These are phyloP conservation scores for Typhlomys cinereus DNA, from an alignment of 2,113 vertebrate species.

Conservation along the genomic window DNA sequence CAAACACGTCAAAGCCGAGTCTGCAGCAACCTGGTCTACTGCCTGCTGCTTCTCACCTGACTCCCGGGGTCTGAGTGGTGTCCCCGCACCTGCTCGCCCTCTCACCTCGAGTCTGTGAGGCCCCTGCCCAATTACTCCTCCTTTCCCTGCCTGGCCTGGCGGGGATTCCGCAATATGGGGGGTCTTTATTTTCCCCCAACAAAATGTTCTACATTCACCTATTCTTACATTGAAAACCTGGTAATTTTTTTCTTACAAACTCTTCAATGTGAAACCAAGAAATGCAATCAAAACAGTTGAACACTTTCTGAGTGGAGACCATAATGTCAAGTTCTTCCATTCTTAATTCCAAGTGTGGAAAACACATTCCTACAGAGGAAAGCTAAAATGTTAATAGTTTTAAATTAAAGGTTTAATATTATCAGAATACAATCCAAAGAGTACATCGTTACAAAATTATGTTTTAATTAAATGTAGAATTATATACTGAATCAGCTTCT, in stretches of 20 bases:
- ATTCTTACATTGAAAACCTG: conserved; percentile 71
- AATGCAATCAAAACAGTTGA: conserved; percentile 81
- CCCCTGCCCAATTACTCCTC: too few species aligned
- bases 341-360: conserved; percentile 69
- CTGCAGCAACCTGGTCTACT: too few species aligned
- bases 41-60: too few species aligned
- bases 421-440: conserved; percentile 85
- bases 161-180: too few species aligned
- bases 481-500: conserved; percentile 59
- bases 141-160: too few species aligned
- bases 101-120: too few species aligned
- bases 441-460: conserved; percentile 81
- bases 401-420: conserved; percentile 79
- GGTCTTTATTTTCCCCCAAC: conserved; percentile 41
- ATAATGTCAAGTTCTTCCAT: conserved; percentile 79
- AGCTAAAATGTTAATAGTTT: conserved; percentile 76
- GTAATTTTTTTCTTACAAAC: conserved; percentile 69
- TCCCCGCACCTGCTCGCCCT: too few species aligned
- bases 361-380: conserved; percentile 75
- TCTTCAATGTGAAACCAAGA: conserved; percentile 82
- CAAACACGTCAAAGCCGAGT: too few species aligned
- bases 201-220: too few species aligned
- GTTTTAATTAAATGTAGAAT: conserved; percentile 64
- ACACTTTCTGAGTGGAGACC: conserved; percentile 80
- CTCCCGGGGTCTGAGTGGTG: too few species aligned